Evolutionary conservation across 2,888 invertebrate genomes (phyloP), one percentile per base, ranked within the genome.

Genomic region (Cabera pusaria): DNA sequence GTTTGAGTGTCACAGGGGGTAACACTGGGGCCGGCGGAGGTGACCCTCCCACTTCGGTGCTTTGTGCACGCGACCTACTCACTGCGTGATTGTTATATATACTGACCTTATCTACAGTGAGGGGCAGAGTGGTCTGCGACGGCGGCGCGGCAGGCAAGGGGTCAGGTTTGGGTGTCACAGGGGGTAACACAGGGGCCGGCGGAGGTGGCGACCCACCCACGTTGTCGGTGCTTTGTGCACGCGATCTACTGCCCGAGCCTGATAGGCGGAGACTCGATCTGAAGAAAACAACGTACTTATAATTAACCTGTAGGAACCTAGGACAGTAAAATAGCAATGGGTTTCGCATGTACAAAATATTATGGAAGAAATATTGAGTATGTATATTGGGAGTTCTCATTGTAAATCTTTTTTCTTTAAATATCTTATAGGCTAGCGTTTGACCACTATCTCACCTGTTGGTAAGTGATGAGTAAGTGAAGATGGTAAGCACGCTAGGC

Each of bases 71-170:
- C 8, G 52, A 29, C 22, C 58, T 32, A 14, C 45, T 19, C 44
- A 44, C 25, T 32, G 16, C 14, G 29, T n/a, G n/a, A n/a, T n/a
- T n/a, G n/a, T n/a, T n/a, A n/a, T n/a, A n/a, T 9, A 6, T 12
- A 5, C 23, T 10, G 49, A 86, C 87, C 84, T 86, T 79, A 37
- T 88, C 87, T 0, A 85, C 78, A 2, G 86, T 86, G 36, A 85
- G 79, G n/a, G 87, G 87, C 9, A 87, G 58, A 1, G 80, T 78
- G 18, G 64, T 47, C 29, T 52, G 68, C 17, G 64, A 24, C 16
- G 48, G 25, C 27, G 44, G 20, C 31, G 38, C 22, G 1, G 36
- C 14, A 5, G 29, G n/a, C 9, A 12, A 7, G 10, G 44, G 41
- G 8, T 11, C 26, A 10, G 46, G 12, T 16, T 39, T 31, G 19